Evolutionary conservation across 2,113 vertebrate genomes (phyloP).

Genomic region (Melospiza melodia): DNA sequence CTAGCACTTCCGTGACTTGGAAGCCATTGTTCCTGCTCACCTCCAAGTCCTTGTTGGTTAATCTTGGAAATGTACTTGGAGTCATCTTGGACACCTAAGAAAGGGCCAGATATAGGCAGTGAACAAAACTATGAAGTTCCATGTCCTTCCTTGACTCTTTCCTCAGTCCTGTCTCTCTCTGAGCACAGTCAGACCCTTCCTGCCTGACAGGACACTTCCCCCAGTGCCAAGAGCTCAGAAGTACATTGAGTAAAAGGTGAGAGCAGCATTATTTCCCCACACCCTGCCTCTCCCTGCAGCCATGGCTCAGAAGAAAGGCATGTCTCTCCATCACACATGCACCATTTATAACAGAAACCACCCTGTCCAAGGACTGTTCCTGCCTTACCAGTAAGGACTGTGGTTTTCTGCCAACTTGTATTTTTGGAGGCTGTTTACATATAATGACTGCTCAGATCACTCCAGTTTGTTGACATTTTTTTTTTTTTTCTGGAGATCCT

Average conservation of each 20-base stretch:
- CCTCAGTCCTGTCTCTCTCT: neutral
- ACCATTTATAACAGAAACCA: neutral
- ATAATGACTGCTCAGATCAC: neutral
- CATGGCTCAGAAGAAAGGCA: constrained; percentile 4
- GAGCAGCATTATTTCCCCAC: constrained; percentile 3
- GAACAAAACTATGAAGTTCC: neutral
- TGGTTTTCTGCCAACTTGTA: neutral
- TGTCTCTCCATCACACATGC: neutral
- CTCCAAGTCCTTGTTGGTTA: neutral
- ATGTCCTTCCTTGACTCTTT: neutral
- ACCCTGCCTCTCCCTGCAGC: neutral
- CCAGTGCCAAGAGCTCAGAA: neutral
- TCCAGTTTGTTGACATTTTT: neutral
- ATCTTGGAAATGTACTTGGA: neutral
- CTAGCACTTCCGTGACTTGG: neutral
- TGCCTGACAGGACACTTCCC: neutral
- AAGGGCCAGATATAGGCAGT: neutral
- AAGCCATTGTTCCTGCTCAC: neutral
- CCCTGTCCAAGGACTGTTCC: neutral
- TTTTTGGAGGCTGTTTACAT: neutral
- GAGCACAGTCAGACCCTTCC: neutral
- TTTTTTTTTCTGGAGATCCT: neutral
- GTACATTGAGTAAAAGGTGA: neutral
- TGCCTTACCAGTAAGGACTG: neutral
- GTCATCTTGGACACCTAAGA: neutral